A percentile compares a stretch with the other conserved stretches of the same genome.
These are phyloP conservation scores for Apis laboriosa DNA, from an alignment of 1,140 invertebrate genomes.

Conservation along the genomic window DNA sequence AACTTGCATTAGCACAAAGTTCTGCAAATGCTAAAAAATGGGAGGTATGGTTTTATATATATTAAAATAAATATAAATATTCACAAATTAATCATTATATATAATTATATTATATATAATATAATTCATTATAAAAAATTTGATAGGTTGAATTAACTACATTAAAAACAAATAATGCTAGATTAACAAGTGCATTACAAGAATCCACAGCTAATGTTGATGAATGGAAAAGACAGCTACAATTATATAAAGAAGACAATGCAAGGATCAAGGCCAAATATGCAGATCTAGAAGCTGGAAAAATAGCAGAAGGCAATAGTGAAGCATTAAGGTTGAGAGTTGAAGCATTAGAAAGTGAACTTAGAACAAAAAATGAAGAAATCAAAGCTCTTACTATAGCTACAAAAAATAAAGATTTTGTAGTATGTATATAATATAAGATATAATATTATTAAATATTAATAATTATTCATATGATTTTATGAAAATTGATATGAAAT, in stretches of 20 bases:
- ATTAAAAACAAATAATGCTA: slow-evolving; percentile 96
- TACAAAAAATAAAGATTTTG: slow-evolving; percentile 80
- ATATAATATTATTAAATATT: background rate
- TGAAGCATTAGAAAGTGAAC: slow-evolving; percentile 88
- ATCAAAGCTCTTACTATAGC: slow-evolving; percentile 82
- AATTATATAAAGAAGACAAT: slow-evolving; percentile 98
- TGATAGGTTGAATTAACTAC: slow-evolving; percentile 92
- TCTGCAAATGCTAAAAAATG: slow-evolving; percentile 99
- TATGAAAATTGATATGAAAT: background rate
- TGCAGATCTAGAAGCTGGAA: slow-evolving; percentile 87
- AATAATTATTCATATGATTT: background rate
- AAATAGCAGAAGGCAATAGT: slow-evolving; percentile 80
- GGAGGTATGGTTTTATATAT: slow-evolving; percentile 83
- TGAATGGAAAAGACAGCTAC: slow-evolving; percentile 98
- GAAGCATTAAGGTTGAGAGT: slow-evolving; percentile 87
- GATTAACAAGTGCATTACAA: slow-evolving; percentile 96
- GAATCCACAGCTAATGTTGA: slow-evolving; percentile 99
- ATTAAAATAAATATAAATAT: background rate
- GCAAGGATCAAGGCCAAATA: slow-evolving; percentile 91
- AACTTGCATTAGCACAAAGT: slow-evolving; percentile 97
- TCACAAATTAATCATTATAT: background rate
- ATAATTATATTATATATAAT: background rate
- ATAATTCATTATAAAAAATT: background rate
- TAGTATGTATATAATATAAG: slow-evolving; percentile 68
- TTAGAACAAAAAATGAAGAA: slow-evolving; percentile 90